Evolutionary conservation across 2,797 vertebrate species (phyloP).

Genomic region (Halcyon chelicuti): DNA sequence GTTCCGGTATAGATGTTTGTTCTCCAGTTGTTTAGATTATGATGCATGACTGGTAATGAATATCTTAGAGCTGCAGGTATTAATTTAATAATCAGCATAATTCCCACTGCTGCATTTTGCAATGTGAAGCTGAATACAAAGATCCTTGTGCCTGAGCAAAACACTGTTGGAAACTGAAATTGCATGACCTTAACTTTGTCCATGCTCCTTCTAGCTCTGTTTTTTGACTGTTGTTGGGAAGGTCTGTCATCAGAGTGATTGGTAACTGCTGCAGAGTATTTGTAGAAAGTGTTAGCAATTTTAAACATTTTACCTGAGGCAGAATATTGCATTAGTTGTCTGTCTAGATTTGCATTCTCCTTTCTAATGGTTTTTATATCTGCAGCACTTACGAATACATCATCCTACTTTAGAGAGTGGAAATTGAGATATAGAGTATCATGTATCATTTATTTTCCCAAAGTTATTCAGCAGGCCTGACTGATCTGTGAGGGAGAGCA

Average conservation of each 20-base stretch:
- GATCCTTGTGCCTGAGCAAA: neutral
- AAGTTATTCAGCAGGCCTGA: neutral
- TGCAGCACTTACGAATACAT: neutral
- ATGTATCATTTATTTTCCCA: neutral
- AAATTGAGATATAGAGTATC: neutral
- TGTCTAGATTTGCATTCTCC: neutral
- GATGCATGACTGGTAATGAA: neutral
- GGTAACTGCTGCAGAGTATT: neutral
- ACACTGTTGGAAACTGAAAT: neutral
- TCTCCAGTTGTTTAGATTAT: neutral
- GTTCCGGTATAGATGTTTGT: neutral
- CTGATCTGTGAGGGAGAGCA: neutral
- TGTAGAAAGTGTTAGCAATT: neutral
- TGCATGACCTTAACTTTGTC: neutral
- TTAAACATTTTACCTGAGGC: neutral
- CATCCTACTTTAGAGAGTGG: neutral
- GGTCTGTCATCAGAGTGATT: rapidly evolving
- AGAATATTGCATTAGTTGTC: neutral
- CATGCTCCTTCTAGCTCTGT: neutral
- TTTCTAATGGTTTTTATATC: neutral
- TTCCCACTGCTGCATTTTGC: neutral
- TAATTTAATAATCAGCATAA: slow-evolving; percentile 18
- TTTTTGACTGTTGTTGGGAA: neutral
- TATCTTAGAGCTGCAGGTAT: neutral
- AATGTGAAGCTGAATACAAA: neutral